Percentiles rank a stretch among this genome's conserved stretches.
Conservation (phyloP, 2,113 vertebrate species). For the Cyanoderma ruficeps region DNA sequence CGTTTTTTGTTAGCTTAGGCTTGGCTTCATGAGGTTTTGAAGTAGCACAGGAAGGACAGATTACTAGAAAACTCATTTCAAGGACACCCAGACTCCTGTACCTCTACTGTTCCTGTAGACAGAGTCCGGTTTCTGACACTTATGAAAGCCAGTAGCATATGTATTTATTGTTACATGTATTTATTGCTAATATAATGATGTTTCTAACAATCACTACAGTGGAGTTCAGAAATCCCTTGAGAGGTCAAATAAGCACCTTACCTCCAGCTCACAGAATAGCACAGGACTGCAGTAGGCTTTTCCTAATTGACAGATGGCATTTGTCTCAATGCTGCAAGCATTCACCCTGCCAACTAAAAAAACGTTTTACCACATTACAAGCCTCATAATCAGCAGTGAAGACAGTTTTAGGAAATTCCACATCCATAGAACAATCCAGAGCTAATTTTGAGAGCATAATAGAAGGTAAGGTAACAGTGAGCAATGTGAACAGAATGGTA, state of each 20-base stretch:
- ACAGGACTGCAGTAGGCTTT: slow-evolving; percentile 71
- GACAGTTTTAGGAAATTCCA: neutral
- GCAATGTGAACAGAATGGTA: neutral
- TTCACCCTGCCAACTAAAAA: slow-evolving; percentile 67
- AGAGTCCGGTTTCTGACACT: neutral
- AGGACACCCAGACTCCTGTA: neutral
- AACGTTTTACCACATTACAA: slow-evolving; percentile 6
- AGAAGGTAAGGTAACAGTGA: neutral
- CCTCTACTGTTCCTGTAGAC: neutral
- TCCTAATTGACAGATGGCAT: slow-evolving; percentile 50
- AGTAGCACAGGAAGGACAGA: neutral
- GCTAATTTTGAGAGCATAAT: neutral
- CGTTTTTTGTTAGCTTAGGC: neutral
- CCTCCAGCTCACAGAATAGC: slow-evolving; percentile 75
- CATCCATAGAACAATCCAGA: neutral
- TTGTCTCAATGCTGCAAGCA: slow-evolving; percentile 59
- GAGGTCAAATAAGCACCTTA: slow-evolving; percentile 2
- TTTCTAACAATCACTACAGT: neutral
- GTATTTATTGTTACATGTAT: neutral
- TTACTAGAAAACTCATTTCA: neutral
- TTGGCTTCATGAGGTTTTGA: neutral
- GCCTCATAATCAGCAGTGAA: neutral
- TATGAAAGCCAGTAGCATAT: neutral
- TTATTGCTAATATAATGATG: neutral
- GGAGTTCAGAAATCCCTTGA: neutral